Evolutionary conservation across 37 sponge, comb jelly and placozoan genomes (phyloP).

Genomic region (Dysidea cf. avara): DNA sequence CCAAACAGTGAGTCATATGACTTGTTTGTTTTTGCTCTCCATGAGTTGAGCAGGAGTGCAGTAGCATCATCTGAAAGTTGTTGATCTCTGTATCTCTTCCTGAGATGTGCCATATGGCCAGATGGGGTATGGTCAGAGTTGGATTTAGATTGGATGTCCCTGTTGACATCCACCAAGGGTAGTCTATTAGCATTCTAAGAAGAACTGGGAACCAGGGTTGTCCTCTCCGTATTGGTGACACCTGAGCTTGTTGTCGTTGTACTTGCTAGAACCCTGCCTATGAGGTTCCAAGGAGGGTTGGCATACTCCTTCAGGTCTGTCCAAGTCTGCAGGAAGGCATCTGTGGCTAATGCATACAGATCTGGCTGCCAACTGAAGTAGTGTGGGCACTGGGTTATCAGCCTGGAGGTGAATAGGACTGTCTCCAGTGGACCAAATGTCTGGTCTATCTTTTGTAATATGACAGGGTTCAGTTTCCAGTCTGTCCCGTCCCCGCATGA

Average conservation of each 20-base stretch:
- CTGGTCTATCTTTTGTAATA: neutral
- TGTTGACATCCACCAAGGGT: too few relatives aligned
- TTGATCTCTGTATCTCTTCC: constrained; percentile 18
- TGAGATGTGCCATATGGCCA: constrained; percentile 43
- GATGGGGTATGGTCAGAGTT: neutral
- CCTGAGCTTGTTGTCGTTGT: neutral
- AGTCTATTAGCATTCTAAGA: too few relatives aligned
- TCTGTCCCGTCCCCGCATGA: constrained; percentile 14
- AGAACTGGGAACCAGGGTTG: constrained; percentile 19
- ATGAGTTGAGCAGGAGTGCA: constrained; percentile 18
- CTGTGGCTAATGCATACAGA: too few relatives aligned
- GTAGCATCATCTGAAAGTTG: constrained; percentile 27
- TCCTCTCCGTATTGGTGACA: neutral
- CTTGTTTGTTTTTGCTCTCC: constrained; percentile 9
- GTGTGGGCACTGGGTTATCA: constrained; percentile 8
- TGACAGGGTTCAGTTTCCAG: constrained; percentile 46
- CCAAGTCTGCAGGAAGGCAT: constrained; percentile 53
- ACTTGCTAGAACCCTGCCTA: neutral
- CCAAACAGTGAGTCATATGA: constrained; percentile 27
- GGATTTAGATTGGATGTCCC: too few relatives aligned
- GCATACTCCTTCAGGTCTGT: neutral
- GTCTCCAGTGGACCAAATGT: constrained; percentile 11
- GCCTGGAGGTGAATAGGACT: constrained; percentile 30
- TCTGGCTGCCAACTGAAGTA: constrained; percentile 47
- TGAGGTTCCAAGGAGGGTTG: constrained; percentile 1